A percentile compares a stretch with the other conserved stretches of the same genome.
phyloP scores from a whole-genome alignment of 2,797 vertebrate species.

The Rostrhamus sociabilis region DNA sequence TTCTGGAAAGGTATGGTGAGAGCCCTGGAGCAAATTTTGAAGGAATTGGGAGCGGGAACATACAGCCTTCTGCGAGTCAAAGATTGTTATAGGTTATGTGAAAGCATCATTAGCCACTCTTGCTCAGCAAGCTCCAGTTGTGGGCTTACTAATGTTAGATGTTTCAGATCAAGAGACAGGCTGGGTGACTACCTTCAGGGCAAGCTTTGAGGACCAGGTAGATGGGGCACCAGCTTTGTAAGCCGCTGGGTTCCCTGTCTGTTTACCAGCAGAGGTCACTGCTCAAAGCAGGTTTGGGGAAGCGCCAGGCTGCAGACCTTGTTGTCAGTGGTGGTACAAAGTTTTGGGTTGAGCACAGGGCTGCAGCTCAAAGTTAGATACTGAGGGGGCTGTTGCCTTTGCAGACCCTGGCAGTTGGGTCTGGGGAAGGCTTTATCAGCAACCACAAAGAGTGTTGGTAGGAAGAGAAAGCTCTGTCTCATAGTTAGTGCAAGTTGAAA shows the following conservation, averaged over 20 bases:
- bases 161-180: neutral
- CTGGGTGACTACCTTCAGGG: neutral
- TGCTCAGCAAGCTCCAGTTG: neutral
- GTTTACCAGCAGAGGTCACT: slow-evolving; percentile 55
- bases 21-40: neutral
- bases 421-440: neutral
- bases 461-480: neutral
- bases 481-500: neutral
- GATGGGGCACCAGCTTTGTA: neutral
- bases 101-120: neutral
- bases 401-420: neutral
- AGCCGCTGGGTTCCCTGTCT: neutral
- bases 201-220: neutral
- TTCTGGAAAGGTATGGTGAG: neutral
- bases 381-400: neutral
- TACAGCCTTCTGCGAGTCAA: fast-evolving
- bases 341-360: neutral
- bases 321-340: neutral
- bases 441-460: neutral
- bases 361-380: neutral
- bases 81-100: neutral
- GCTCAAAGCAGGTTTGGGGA: slow-evolving; percentile 15
- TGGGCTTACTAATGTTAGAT: neutral
- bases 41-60: neutral
- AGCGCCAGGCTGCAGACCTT: neutral